Conservation (phyloP, 2,113 vertebrate genomes). For the Camarhynchus parvulus region DNA sequence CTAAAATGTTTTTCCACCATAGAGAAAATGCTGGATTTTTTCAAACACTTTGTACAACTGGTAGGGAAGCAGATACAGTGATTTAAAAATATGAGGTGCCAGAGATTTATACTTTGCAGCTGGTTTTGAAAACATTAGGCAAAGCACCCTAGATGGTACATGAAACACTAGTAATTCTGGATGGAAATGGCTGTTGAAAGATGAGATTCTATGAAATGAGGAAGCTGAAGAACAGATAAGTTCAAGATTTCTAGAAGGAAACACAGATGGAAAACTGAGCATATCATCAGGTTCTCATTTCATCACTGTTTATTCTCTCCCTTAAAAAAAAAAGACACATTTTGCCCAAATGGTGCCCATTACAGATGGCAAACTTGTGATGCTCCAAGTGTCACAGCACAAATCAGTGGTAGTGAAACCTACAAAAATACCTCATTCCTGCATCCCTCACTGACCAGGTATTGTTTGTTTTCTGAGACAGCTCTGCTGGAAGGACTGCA, state of each 20-base stretch:
- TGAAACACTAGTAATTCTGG: conserved; percentile 45
- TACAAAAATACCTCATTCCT: neutral
- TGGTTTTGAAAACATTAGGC: conserved; percentile 52
- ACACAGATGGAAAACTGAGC: conserved; percentile 3
- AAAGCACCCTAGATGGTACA: conserved; percentile 55
- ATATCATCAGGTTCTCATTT: conserved; percentile 20
- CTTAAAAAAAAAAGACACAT: neutral
- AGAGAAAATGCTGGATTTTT: conserved; percentile 31
- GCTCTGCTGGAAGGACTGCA: neutral
- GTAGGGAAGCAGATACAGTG: conserved; percentile 63
- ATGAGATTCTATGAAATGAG: conserved; percentile 38
- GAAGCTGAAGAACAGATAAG: conserved; percentile 24
- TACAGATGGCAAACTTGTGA: neutral
- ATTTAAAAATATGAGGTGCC: conserved; percentile 70
- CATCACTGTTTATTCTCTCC: neutral
- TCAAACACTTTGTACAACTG: conserved; percentile 45
- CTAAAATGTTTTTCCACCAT: conserved; percentile 54
- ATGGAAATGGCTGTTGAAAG: conserved; percentile 60
- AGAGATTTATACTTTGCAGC: conserved; percentile 68
- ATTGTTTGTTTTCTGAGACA: neutral
- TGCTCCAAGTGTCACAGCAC: neutral
- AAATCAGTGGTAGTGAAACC: neutral
- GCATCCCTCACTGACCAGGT: neutral
- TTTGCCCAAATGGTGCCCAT: neutral
- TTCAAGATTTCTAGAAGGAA: conserved; percentile 39